Conservation (phyloP, 2,797 vertebrate species). For the Amazona ochrocephala region DNA sequence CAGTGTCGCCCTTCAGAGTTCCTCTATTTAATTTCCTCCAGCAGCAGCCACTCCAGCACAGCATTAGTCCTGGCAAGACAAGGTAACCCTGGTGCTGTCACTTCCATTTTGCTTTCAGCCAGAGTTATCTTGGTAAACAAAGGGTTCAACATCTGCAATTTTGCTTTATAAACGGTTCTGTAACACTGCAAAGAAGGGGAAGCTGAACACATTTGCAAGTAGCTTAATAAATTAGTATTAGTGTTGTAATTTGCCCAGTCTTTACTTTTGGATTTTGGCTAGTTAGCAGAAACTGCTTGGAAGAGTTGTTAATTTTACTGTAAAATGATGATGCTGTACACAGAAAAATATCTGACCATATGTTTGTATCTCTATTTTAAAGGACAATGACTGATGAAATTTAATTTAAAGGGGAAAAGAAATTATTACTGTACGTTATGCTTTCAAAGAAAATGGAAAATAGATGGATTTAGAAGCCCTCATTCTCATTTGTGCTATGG, state of each 20-base stretch:
- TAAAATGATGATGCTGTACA: conserved; percentile 35
- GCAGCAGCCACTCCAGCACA: neutral
- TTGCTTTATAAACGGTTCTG: neutral
- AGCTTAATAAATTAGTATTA: conserved; percentile 31
- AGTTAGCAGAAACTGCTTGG: conserved; percentile 3
- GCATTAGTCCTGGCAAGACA: fast-evolving
- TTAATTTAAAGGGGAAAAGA: conserved; percentile 49
- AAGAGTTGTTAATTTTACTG: conserved; percentile 32
- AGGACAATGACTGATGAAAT: conserved; percentile 40
- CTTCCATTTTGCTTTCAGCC: neutral
- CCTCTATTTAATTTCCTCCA: neutral
- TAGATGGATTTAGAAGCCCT: neutral
- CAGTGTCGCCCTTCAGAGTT: neutral
- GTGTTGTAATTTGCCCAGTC: neutral
- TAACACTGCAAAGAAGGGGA: neutral
- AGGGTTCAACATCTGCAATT: neutral
- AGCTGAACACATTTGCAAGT: neutral
- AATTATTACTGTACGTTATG: neutral
- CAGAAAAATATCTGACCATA: conserved; percentile 8
- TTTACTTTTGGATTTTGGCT: conserved; percentile 18
- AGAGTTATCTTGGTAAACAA: neutral
- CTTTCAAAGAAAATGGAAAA: neutral
- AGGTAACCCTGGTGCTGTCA: neutral
- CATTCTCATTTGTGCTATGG: neutral
- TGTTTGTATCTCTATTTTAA: conserved; percentile 32